Evolutionary conservation across 2,113 vertebrate species (phyloP).

Genomic region (Cinclus cinclus): DNA sequence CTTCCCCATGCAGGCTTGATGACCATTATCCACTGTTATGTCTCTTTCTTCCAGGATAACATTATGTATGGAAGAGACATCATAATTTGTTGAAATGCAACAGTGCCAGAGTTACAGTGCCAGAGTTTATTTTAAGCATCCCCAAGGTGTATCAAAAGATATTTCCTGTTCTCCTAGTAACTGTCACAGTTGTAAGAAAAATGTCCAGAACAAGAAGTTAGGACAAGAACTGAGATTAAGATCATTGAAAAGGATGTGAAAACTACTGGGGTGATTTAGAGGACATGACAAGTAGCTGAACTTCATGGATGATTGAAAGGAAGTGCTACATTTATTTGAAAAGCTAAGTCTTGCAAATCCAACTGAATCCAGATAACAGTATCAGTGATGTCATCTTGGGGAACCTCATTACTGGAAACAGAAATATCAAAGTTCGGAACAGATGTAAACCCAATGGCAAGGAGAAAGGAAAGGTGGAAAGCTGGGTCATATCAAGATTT

Average conservation of each 20-base stretch:
- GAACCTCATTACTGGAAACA: not conserved
- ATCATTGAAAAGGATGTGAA: not conserved
- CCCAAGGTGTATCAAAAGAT: not conserved
- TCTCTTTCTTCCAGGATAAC: not conserved
- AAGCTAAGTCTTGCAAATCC: not conserved
- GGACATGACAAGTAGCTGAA: not conserved
- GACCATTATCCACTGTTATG: not conserved
- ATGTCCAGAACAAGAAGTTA: not conserved
- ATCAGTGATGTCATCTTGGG: not conserved
- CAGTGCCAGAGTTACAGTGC: not conserved
- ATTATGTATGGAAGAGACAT: not conserved
- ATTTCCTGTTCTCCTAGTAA: not conserved
- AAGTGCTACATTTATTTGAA: not conserved
- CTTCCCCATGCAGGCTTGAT: not conserved
- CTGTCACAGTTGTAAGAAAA: not conserved
- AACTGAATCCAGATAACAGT: not conserved
- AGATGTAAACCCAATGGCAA: rapidly evolving
- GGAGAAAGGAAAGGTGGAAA: not conserved
- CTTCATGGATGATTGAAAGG: not conserved
- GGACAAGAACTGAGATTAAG: not conserved
- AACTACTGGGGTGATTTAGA: not conserved
- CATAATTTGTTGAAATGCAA: not conserved
- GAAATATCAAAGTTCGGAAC: not conserved
- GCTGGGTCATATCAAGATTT: not conserved
- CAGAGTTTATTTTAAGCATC: not conserved